Evolutionary conservation across 2,888 invertebrate genomes (phyloP).

Genomic region (Agrochola lychnidis): DNA sequence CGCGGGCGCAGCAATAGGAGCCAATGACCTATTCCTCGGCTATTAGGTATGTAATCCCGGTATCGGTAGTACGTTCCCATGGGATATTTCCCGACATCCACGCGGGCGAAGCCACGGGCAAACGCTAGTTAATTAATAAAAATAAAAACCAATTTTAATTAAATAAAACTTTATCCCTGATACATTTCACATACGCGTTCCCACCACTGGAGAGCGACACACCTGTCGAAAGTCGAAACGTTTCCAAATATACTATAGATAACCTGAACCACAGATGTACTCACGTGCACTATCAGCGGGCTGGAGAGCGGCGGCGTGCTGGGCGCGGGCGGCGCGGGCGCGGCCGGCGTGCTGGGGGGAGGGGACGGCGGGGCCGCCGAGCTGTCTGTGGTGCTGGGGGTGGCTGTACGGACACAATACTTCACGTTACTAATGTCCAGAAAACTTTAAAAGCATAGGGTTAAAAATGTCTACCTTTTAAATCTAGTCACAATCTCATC

Average conservation of each 20-base stretch:
- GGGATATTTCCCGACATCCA: no score
- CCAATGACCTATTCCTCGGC: no score
- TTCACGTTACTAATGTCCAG: background rate
- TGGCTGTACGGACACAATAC: slow-evolving; percentile 16
- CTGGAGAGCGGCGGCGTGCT: slow-evolving; percentile 26
- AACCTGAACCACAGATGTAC: background rate
- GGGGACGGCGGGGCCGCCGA: slow-evolving; percentile 44
- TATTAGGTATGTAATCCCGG: no score
- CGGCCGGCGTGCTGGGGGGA: background rate
- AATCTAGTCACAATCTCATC: no score
- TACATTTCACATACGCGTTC: background rate
- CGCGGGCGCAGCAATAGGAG: no score
- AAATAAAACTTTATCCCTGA: no score
- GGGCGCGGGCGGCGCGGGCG: slow-evolving; percentile 6
- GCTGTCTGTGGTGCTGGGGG: slow-evolving; percentile 41
- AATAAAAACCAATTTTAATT: no score
- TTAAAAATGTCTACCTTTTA: no score
- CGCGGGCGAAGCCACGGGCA: no score
- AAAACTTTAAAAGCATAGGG: background rate
- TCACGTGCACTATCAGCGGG: slow-evolving; percentile 34
- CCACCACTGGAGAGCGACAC: background rate
- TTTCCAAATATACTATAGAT: background rate
- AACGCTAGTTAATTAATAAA: no score
- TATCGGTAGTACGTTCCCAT: no score
- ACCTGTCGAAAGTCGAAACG: background rate